Conservation (phyloP, 2,888 invertebrate genomes). For the Cheilosia soror region DNA sequence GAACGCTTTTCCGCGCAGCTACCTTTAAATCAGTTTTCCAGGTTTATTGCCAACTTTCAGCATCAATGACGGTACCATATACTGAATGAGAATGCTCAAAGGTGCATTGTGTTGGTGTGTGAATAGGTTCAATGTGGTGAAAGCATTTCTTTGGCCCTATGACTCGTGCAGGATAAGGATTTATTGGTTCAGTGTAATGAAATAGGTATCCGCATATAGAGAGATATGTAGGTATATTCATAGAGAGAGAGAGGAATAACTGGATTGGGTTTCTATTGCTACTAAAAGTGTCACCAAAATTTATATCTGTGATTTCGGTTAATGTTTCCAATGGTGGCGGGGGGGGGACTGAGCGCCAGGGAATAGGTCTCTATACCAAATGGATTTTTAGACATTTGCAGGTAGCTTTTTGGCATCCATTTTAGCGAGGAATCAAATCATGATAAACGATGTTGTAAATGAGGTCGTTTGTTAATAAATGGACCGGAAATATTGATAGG, state of each 20-base stretch:
- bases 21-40: slow-evolving; percentile 64
- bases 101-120: slow-evolving; percentile 51
- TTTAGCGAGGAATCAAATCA: slow-evolving; percentile 61
- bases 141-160: slow-evolving; percentile 47
- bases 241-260: slow-evolving; percentile 37
- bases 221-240: neutral
- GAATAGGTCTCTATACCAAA: slow-evolving; percentile 36
- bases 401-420: slow-evolving; percentile 70
- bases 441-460: slow-evolving; percentile 64
- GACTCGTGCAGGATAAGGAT: slow-evolving; percentile 67
- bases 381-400: slow-evolving; percentile 66
- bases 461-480: slow-evolving; percentile 71
- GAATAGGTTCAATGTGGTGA: slow-evolving; percentile 61
- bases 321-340: slow-evolving; percentile 35
- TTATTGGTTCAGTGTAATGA: slow-evolving; percentile 67
- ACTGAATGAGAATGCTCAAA: slow-evolving; percentile 31
- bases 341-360: neutral
- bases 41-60: slow-evolving; percentile 70
- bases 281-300: slow-evolving; percentile 73
- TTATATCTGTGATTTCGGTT: slow-evolving; percentile 71
- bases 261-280: slow-evolving; percentile 72
- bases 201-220: slow-evolving; percentile 57
- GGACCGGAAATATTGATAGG: slow-evolving; percentile 65
- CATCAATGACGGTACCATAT: slow-evolving; percentile 45
- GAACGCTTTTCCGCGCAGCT: slow-evolving; percentile 45